These are phyloP conservation scores for Turritopsis dohrnii DNA, from an alignment of 30 jellyfish, hydroid and myxozoan species.

Conservation along the genomic window DNA sequence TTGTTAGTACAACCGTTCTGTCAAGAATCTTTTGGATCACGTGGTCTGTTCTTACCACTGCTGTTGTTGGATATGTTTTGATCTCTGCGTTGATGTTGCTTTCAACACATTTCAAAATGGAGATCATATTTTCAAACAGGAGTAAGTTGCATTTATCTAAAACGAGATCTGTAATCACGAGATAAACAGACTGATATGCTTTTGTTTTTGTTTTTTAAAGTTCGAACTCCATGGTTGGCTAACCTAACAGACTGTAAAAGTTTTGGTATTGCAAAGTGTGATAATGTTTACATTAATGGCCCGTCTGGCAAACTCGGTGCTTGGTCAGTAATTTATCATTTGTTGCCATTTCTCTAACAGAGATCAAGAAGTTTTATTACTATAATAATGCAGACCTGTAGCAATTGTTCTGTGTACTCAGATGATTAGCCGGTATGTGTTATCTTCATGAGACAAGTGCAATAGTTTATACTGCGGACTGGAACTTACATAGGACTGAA, in stretches of 20 bases:
- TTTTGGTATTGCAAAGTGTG: conserved; percentile 64
- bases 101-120: conserved; percentile 33
- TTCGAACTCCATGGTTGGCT: conserved; percentile 56
- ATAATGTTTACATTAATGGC: conserved; percentile 48
- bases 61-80: conserved; percentile 5
- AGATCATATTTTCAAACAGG: conserved; percentile 20
- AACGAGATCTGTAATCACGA: too few species aligned
- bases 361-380: too few species aligned
- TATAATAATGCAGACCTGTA: too few species aligned
- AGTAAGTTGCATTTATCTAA: too few species aligned
- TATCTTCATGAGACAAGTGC: too few species aligned
- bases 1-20: background rate
- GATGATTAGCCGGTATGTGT: too few species aligned
- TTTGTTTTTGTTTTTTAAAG: too few species aligned
- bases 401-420: too few species aligned
- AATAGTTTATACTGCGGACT: too few species aligned
- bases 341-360: background rate
- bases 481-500: too few species aligned
- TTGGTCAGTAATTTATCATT: conserved; percentile 42
- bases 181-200: too few species aligned
- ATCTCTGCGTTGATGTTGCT: conserved; percentile 1
- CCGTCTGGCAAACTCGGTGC: conserved; percentile 74
- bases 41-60: conserved; percentile 13
- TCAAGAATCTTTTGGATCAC: conserved; percentile 6
- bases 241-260: conserved; percentile 47